phyloP scores from a whole-genome alignment of 2,797 vertebrate species.

The Amphiprion clarkii region DNA sequence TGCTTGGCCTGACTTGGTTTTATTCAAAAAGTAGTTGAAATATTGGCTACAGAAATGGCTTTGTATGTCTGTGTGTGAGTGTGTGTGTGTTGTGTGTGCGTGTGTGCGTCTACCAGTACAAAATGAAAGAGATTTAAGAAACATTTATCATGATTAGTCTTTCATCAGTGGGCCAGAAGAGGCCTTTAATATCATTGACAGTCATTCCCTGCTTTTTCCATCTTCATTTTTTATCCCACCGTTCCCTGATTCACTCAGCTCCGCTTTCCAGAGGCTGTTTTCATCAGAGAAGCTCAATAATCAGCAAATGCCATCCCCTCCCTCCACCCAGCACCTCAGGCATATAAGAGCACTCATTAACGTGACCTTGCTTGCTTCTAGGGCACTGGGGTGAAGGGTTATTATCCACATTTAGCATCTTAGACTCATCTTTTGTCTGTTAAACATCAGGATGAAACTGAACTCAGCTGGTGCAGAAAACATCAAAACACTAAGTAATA shows the following conservation, averaged over 20 bases:
- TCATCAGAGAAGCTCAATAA: conserved; percentile 66
- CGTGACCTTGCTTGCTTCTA: conserved; percentile 58
- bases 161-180: conserved; percentile 74
- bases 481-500: not conserved
- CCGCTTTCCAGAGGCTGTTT: conserved; percentile 55
- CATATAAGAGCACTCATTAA: conserved; percentile 59
- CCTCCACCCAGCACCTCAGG: conserved; percentile 33
- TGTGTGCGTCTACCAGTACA: conserved; percentile 10
- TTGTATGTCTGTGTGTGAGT: conserved; percentile 14
- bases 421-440: conserved; percentile 2
- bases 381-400: conserved; percentile 23
- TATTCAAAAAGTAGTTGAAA: conserved; percentile 30
- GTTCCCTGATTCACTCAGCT: conserved; percentile 36
- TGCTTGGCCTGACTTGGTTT: conserved; percentile 38
- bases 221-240: conserved; percentile 65
- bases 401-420: conserved; percentile 22
- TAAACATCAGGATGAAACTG: not conserved
- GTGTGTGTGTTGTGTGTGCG: conserved; percentile 11
- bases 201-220: conserved; percentile 65
- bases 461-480: not conserved
- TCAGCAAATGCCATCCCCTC: conserved; percentile 26
- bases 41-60: conserved; percentile 34
- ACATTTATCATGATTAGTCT: conserved; percentile 77
- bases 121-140: conserved; percentile 60
- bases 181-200: conserved; percentile 70